phyloP scores from a whole-genome alignment of 2,113 vertebrate genomes.

The Sinosuthora webbiana region DNA sequence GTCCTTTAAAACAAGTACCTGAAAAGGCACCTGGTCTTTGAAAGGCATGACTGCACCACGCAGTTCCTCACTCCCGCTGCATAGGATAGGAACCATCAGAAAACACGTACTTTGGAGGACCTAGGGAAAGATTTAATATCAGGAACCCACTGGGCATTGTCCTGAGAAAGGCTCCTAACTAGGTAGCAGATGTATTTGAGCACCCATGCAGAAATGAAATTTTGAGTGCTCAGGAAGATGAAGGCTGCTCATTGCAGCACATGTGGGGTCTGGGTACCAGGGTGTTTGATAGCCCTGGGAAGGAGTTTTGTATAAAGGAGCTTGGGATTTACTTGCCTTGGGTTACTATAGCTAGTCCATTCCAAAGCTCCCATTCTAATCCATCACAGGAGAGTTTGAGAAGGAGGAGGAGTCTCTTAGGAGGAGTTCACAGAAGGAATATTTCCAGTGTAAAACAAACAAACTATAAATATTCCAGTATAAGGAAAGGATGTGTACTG shows the following conservation, averaged over 20 bases:
- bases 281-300: neutral
- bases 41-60: neutral
- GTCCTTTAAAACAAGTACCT: neutral
- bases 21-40: neutral
- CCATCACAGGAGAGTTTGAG: neutral
- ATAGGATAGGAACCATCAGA: neutral
- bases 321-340: neutral
- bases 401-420: neutral
- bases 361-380: neutral
- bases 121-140: neutral
- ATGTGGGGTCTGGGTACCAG: accelerated
- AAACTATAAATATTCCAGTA: slow-evolving; percentile 45
- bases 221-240: neutral
- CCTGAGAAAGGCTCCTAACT: neutral
- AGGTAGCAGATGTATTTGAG: neutral
- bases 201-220: neutral
- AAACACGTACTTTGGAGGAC: neutral
- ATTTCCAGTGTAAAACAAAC: slow-evolving; percentile 28
- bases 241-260: neutral
- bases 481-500: neutral
- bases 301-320: neutral
- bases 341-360: neutral
- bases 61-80: neutral
- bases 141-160: neutral
- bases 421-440: neutral